Evolutionary conservation across 2,888 invertebrate species (phyloP), one percentile per base, ranked within the genome.

Genomic region (Iselma pallidipennis): DNA sequence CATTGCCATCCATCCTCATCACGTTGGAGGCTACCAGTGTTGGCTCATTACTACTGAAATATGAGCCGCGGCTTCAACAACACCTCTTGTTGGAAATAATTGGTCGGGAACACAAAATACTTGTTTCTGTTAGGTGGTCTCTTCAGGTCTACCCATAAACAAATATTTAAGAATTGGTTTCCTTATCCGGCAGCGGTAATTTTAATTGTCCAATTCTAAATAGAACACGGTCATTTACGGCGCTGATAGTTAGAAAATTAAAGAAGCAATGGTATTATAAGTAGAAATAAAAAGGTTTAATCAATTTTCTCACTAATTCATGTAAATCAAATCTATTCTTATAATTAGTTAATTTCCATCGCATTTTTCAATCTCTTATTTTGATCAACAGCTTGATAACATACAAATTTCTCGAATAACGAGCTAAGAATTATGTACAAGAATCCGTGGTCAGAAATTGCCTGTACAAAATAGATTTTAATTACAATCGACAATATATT

Each of bases 51-150:
- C 76, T 65, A 69, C 70, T 78, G 78, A 79, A 79, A 79, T 78
- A 77, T 78, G 78, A 78, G 75, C 74, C 71, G 73, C 74, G 72
- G 73, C 69, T 74, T 76, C 76, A 78, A 77, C 78, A 78, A 78
- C 78, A 79, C 78, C 78, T 78, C 76, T 74, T 78, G 78, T 78
- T 75, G 75, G 72, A 77, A 77, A 79, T 79, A 79, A 79, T 79
- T 79, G 78, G 77, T 72, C 74, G 76, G 76, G 72, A 73, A 78
- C 78, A 77, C 78, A 77, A 78, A 78, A 79, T 74, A 75, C 78
- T 77, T 77, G 78, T 78, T 77, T 76, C 73, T 74, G 74, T 76
- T 75, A 74, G 75, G 78, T 75, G 77, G 78, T 78, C 77, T 78
- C 77, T 69, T 65, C 66, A 50, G 37, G 51, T 53, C 52, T 56